Conservation (phyloP, 2,888 invertebrate genomes). For the Brachynemurus nebulosus region DNA sequence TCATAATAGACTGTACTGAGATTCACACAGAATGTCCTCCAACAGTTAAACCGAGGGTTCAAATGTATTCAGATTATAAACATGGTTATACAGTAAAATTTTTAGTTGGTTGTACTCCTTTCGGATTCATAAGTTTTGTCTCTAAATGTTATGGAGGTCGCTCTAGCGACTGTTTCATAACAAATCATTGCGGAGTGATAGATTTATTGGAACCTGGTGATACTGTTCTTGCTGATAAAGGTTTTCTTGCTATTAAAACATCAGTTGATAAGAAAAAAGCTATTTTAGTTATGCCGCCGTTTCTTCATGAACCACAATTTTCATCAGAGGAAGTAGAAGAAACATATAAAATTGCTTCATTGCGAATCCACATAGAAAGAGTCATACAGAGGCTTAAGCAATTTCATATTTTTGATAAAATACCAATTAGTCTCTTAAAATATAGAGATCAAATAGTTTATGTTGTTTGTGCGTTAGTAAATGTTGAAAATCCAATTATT, state of each 20-base stretch:
- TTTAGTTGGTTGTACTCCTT: slow-evolving; percentile 8
- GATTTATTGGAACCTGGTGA: slow-evolving; percentile 9
- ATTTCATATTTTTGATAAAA: too few species aligned
- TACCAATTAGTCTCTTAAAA: too few species aligned
- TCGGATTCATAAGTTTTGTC: slow-evolving; percentile 7
- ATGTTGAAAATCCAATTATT: too few species aligned
- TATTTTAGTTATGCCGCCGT: slow-evolving; percentile 8
- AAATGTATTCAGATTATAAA: slow-evolving; percentile 10
- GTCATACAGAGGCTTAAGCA: not conserved
- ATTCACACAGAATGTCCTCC: slow-evolving; percentile 5
- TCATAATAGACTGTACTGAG: slow-evolving; percentile 11
- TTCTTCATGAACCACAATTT: slow-evolving; percentile 6
- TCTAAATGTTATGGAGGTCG: slow-evolving; percentile 9
- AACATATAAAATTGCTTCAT: slow-evolving; percentile 14
- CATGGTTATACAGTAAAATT: slow-evolving; percentile 8
- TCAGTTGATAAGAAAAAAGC: not conserved
- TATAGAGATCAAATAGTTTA: too few species aligned
- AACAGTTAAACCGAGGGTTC: slow-evolving; percentile 4
- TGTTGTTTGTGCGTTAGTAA: too few species aligned
- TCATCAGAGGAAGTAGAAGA: slow-evolving; percentile 10
- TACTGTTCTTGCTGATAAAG: slow-evolving; percentile 10
- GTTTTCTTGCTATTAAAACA: slow-evolving; percentile 8
- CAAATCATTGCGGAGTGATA: slow-evolving; percentile 3
- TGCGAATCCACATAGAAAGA: slow-evolving; percentile 6
- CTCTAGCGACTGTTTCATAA: slow-evolving; percentile 6